Base-by-base conservation (phyloP, 92 coral and sea anemone genomes). In the Umimayanthus kanabou region DNA sequence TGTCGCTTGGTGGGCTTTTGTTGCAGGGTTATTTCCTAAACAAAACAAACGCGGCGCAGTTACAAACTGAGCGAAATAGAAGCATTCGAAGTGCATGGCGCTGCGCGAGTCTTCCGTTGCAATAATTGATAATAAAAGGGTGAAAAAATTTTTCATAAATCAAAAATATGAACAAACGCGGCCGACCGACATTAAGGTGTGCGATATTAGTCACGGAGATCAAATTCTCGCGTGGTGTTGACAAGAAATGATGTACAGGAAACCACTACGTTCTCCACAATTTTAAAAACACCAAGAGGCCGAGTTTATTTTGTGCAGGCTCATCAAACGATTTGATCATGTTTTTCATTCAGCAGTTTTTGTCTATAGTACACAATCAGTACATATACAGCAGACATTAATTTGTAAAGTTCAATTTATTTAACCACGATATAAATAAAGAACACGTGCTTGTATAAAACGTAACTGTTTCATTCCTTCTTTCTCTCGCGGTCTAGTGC, bases 201-300 rank as follows among this genome's bases (percentile, higher is more conserved):
- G 77, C 15, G 22, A 11, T 45, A 47, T 26, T 47, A 39, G 71
- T 83, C 28, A 28, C 64, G 16, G 74, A 71, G 79, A 83, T 69
- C 64, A 83, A 71, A 69, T 70, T 83, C 87, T 69, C 13, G 16
- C 65, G 23, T 29, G 78, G 87, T 28, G 77, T 70, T 70, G 58
- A 83, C 43, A 70, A 70, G 64, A 70, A 83, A 49, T 67, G 78
- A 70, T 69, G 78, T n/a, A 70, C 14, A 83, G 58, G 78, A 83
- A 83, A 70, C 43, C 55, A 45, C 55, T 83, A 29, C 28, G 23
- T 22, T 22, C 22, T 77, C 61, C 28, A 77, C 39, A 77, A 76
- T 20, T 76, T 29, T n/a, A n/a, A n/a, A n/a, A 76, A n/a, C 15
- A 26, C 22, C 26, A 16, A 78, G 61, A 5, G 81, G 10, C 69